A percentile compares a stretch with the other conserved stretches of the same genome.
Conservation (phyloP, 2,888 invertebrate genomes). For the Mycalesis mineus region DNA sequence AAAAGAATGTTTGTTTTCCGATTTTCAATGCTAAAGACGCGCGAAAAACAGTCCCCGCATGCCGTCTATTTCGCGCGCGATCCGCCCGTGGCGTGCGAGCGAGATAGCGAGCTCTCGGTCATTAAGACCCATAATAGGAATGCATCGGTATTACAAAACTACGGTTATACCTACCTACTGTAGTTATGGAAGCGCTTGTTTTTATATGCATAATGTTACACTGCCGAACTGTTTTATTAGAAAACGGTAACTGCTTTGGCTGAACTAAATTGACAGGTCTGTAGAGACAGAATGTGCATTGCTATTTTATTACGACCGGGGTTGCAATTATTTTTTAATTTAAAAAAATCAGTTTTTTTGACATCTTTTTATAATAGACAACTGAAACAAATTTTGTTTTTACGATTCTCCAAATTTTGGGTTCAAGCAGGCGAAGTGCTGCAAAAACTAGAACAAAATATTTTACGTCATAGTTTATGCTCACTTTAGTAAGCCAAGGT, state of each 20-base stretch:
- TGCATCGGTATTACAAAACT: constrained; percentile 18
- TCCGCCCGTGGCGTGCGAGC: constrained; percentile 13
- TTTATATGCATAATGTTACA: background rate
- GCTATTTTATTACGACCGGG: too few relatives aligned
- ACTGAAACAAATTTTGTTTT: too few relatives aligned
- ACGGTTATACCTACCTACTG: constrained; percentile 1
- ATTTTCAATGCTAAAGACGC: constrained; percentile 13
- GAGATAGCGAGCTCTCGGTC: constrained; percentile 24
- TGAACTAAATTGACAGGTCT: too few relatives aligned
- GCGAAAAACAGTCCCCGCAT: constrained; percentile 8
- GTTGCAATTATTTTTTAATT: too few relatives aligned
- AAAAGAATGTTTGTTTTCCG: background rate
- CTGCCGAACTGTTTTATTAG: background rate
- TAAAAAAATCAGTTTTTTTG: too few relatives aligned
- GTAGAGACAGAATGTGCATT: too few relatives aligned
- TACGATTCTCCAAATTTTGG: too few relatives aligned
- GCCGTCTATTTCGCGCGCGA: constrained; percentile 24
- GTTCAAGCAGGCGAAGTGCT: too few relatives aligned
- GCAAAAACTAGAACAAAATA: too few relatives aligned
- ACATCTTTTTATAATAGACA: too few relatives aligned
- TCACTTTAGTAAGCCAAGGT: constrained; percentile 16
- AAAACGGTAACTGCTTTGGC: background rate
- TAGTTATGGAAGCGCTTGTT: constrained; percentile 2
- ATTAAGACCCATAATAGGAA: constrained; percentile 20
- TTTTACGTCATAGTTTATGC: too few relatives aligned